Evolutionary conservation across 2,797 vertebrate species (phyloP), one percentile per base, ranked within the genome.

Genomic region (Tragelaphus oryx): DNA sequence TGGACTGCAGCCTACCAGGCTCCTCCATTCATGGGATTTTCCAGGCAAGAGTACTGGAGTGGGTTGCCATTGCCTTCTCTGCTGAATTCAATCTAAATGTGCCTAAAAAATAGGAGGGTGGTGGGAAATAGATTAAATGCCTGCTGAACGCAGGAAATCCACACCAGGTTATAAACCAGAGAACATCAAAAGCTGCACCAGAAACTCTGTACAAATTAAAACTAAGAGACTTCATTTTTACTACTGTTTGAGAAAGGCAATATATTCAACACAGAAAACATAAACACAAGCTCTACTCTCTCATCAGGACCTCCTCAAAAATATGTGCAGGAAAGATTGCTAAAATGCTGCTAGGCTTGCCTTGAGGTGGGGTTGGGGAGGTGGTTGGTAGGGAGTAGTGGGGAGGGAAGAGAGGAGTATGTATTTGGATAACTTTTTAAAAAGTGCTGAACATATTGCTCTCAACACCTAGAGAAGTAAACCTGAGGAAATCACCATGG

Each of bases 191-290:
- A 84, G 48, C 41, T 87, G 59, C 33, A 68, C 30, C 48, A 91
- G 65, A 52, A 92, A 89, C 20, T 92, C 76, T 76, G 68, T 50
- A 60, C 28, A 60, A 52, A 93, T 71, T 46, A 94, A 82, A 95
- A 82, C 79, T 55, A 16, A 44, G 44, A 89, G 50, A 76, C 52
- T 62, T 75, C 50, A 48, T 94, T 89, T n/a, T 65, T 89, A 76
- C 68, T 92, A 41, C 52, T 90, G n/a, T 86, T 93, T 94, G 82
- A 82, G n/a, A 89, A 95, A 91, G 44, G 86, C 75, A 91, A 92
- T 94, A 89, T 87, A 93, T 76, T 46, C 74, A 95, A 71, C 1
- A 7, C 3, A 26, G 93, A 97, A 33, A 94, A 76, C 14, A 97
- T 11, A 94, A 44, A 10, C 79, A 93, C 71, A 96, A 60, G 37